phyloP scores from a whole-genome alignment of 2,113 vertebrate species.

The Malaclemys terrapin region DNA sequence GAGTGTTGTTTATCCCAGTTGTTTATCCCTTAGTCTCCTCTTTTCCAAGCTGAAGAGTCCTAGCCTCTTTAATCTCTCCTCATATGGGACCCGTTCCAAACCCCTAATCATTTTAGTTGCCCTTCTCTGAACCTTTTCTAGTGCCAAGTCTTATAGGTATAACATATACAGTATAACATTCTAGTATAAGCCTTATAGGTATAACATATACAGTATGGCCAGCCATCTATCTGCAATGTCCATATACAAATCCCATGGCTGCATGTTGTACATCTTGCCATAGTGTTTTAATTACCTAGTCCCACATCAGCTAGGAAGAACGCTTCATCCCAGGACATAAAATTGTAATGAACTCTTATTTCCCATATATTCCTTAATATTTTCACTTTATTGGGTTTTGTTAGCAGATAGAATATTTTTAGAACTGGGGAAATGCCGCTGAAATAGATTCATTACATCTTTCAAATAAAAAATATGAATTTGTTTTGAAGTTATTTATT shows the following conservation, averaged over 20 bases:
- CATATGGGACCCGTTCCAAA: too few relatives aligned
- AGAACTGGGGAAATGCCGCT: slow-evolving; percentile 31
- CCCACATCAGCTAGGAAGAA: background rate
- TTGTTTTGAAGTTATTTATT: slow-evolving; percentile 29
- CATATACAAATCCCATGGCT: rapidly evolving
- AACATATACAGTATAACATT: too few relatives aligned
- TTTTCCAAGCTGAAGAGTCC: too few relatives aligned
- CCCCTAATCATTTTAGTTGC: too few relatives aligned
- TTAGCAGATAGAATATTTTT: slow-evolving; percentile 20
- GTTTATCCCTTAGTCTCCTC: too few relatives aligned
- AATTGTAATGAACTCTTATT: background rate
- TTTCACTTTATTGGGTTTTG: slow-evolving; percentile 50
- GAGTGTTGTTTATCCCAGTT: too few relatives aligned
- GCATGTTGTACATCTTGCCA: rapidly evolving
- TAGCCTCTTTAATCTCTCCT: too few relatives aligned
- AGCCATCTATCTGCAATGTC: rapidly evolving
- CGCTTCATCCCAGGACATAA: slow-evolving; percentile 23
- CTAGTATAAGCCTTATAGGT: background rate
- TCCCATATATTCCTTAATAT: background rate
- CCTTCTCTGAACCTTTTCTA: too few relatives aligned
- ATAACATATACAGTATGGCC: rapidly evolving
- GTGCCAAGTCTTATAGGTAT: too few relatives aligned
- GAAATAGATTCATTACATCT: slow-evolving; percentile 57
- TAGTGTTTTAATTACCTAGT: background rate
- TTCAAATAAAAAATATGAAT: slow-evolving; percentile 60